Base-by-base conservation (phyloP, 2,888 invertebrate species). In the Mystacides longicornis region DNA sequence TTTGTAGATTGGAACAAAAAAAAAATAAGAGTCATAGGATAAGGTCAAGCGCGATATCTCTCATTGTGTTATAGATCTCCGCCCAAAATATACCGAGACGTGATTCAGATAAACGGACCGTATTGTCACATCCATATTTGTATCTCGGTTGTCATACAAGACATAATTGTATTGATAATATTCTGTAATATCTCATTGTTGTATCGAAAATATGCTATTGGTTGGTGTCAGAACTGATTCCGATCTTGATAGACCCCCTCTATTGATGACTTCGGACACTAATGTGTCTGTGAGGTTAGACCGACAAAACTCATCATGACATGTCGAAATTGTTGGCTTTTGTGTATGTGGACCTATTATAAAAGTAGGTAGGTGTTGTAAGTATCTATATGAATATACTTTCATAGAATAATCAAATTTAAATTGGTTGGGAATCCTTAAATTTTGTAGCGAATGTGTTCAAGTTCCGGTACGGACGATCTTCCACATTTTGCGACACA, bases 71-170 rank as follows among this genome's bases (percentile, higher is more conserved):
- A 37, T 16, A 37, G 37, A n/a, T 37, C 37, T n/a, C 37, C 37
- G 37, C 37, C 37, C 37, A 37, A 37, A 4, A 16, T n/a, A 37
- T 37, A n/a, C 37, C 37, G 3, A 37, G 16, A n/a, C 37, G 37
- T 37, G 37, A 37, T 16, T n/a, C 16, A 37, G 3, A 14, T 37
- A 37, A 16, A 37, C 37, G 14, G n/a, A 16, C 37, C 16, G 3
- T 16, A 37, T 37, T 37, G 37, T 37, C 37, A 37, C 37, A 37
- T 37, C 37, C 37, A 37, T 37, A 37, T 37, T 37, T 37, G 37
- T 37, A 37, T 37, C 37, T 37, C 37, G 14, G 37, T 37, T 37
- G 37, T 37, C 37, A 37, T 37, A 37, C 37, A 37, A 37, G 37
- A 37, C 37, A 37, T 37, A 37, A 37, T 37, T 37, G 14, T 37